These are phyloP conservation scores for Rhinolophus sinicus DNA, from an alignment of 2,113 vertebrate genomes.

Conservation along the genomic window DNA sequence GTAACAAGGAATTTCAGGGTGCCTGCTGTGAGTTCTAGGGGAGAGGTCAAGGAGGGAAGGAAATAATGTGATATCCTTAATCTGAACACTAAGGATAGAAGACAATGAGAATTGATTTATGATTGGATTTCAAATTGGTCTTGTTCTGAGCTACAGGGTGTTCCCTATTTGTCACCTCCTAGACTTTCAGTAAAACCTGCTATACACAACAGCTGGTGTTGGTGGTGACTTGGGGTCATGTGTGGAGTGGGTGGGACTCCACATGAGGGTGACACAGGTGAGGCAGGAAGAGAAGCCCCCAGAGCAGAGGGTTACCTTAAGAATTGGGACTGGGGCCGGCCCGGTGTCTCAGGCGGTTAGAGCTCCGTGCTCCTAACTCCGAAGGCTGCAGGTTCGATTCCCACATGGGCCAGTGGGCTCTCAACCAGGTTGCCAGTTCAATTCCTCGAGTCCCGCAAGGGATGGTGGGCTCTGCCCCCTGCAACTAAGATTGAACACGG, in stretches of 20 bases:
- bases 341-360: no score
- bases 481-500: no score
- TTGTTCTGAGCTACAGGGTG: neutral
- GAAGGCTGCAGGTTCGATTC: no score
- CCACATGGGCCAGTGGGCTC: no score
- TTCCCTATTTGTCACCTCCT: neutral
- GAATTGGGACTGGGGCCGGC: neutral
- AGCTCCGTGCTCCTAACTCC: no score
- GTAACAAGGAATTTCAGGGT: neutral
- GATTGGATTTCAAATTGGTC: neutral
- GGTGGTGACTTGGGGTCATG: neutral
- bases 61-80: neutral
- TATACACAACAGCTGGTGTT: neutral
- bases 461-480: no score
- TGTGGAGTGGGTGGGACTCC: neutral
- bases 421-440: no score
- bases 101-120: neutral
- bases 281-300: neutral
- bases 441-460: no score
- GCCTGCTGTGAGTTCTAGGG: neutral
- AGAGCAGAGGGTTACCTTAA: neutral
- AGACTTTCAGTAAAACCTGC: neutral
- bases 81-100: neutral
- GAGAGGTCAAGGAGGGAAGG: neutral
- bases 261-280: neutral